Evolutionary conservation across 2,797 vertebrate species (phyloP).

Genomic region (Vespertilio murinus): DNA sequence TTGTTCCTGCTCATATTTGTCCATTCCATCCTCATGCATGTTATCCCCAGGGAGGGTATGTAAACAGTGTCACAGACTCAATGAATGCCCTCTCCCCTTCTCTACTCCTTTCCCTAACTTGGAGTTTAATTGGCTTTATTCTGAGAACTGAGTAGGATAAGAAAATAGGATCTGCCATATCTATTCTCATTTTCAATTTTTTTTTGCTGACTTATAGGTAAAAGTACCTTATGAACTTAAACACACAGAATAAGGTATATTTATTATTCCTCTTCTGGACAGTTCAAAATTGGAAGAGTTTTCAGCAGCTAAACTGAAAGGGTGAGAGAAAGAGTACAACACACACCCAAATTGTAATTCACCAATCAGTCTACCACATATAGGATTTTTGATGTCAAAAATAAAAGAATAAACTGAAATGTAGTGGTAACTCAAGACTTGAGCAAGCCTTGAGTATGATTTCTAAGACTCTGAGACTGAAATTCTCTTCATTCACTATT

Average conservation of each 20-base stretch:
- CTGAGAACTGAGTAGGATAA: background rate
- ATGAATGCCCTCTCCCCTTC: background rate
- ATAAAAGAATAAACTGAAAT: slow-evolving; percentile 52
- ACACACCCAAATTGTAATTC: background rate
- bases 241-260: background rate
- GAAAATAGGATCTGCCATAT: background rate
- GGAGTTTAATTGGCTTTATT: background rate
- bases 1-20: background rate
- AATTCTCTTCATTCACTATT: background rate
- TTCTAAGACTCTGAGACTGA: background rate
- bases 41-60: background rate
- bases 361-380: background rate
- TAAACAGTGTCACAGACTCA: background rate
- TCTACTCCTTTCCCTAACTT: background rate
- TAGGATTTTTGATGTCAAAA: background rate
- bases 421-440: background rate
- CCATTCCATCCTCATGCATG: no score
- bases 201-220: background rate
- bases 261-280: background rate
- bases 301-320: background rate
- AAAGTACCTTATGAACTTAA: background rate
- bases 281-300: background rate
- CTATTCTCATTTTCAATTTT: background rate
- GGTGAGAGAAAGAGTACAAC: background rate
- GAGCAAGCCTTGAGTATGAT: background rate